Base-by-base conservation (phyloP, 1,140 invertebrate genomes). In the Heliconius congener region DNA sequence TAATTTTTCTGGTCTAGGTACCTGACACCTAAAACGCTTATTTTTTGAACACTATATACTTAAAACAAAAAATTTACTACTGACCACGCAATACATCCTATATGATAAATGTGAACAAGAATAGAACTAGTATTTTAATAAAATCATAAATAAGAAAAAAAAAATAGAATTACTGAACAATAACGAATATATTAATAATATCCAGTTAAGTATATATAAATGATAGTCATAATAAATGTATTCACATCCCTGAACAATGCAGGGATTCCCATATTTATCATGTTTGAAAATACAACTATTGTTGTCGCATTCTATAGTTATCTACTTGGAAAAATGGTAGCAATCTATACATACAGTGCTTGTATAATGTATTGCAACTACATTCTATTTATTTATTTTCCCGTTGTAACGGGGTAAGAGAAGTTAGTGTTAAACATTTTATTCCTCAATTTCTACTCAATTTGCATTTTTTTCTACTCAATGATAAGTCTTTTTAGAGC, bases 201-300 rank as follows among this genome's bases (percentile, higher is more conserved):
- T 42, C 39, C 9, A 3, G 39, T 23, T 57, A 57, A 19, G 55
- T 57, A 57, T n/a, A 77, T 76, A 34, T 72, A 74, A 11, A 19
- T 76, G 6, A 76, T 71, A 52, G 27, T 19, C 18, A 55, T 75
- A 55, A 37, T 70, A 76, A 27, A 50, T 39, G 30, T 57, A 57
- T 57, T 23, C n/a, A 57, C 55, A 57, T 57, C n/a, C 60, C 60
- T 66, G 13, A 30, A 30, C 60, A 66, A 66, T 66, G 4, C 30
- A 30, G 23, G 60, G 60, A 66, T 66, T 66, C 23, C 60, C 60
- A 66, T 66, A n/a, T 66, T 66, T 66, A 23, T 23, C 8, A 23
- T 23, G 8, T 60, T n/a, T 27, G 9, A 60, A 27, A 60, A 60
- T 60, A 60, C n/a, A 60, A 3, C n/a, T 23, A 60, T 60, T 23